Evolutionary conservation across 2,113 vertebrate genomes (phyloP), one percentile per base, ranked within the genome.

Genomic region (Pyxicephalus adspersus): DNA sequence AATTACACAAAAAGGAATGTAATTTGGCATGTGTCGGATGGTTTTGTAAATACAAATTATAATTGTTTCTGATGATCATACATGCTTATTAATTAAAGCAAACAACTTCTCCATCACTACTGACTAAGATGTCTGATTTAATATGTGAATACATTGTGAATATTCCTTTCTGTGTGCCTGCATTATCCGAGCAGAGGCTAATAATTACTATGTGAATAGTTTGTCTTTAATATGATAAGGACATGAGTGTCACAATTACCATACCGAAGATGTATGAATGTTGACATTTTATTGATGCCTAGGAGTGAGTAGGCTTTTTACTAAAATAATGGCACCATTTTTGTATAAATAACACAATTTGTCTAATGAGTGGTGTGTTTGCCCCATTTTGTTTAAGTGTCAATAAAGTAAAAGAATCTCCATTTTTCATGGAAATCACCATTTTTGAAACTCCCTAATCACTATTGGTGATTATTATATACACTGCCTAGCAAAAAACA

Each of bases 21-120:
- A 57, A 82, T 82, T 75, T 82, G 80, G 61, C 80, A 82, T 82
- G 80, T 82, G 61, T 29, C 22, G 58, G 75, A 82, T 66, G 61
- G 45, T 50, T 82, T 63, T 75, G 80, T 82, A 82, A 82, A 82
- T 75, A 82, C 75, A 75, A 82, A 82, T 82, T 74, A 82, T 75
- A 75, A 82, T 66, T 71, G 58, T 64, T 75, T 52, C 70, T 54
- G 61, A 75, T 66, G 19, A 82, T 75, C 52, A 66, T 82, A 57
- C 68, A 71, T 66, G 80, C 63, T 75, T 82, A 82, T 75, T 82
- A 82, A 82, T 75, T 65, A 82, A 82, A 82, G 71, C 52, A 82
- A 82, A 82, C 52, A 75, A 75, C 52, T 74, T 75, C 34, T 57
- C 70, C 75, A 29, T 57, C 28, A 66, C 22, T n/a, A n/a, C 45